phyloP scores from a whole-genome alignment of 1,140 invertebrate genomes.

The Drosophila azteca region DNA sequence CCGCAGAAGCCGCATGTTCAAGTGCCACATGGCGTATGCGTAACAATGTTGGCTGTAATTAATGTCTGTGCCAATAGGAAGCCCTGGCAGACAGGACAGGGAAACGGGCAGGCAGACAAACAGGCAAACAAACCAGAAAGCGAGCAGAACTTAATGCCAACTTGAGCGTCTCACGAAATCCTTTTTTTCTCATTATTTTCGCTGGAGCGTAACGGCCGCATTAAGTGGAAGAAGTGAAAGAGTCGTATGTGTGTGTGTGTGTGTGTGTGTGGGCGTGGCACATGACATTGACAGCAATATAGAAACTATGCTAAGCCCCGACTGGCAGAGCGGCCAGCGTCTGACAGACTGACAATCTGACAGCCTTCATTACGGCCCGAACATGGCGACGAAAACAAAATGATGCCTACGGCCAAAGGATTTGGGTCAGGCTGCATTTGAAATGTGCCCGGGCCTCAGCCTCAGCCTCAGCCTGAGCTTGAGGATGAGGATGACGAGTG shows the following conservation, averaged over 20 bases:
- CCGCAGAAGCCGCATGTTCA: constrained; percentile 28
- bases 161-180: constrained; percentile 68
- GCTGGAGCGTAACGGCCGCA: constrained; percentile 55
- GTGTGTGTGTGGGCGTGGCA: constrained; percentile 59
- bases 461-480: constrained; percentile 40
- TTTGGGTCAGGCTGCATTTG: constrained; percentile 76
- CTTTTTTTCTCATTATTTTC: constrained; percentile 66
- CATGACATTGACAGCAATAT: constrained; percentile 72
- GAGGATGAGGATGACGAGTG: constrained; percentile 36
- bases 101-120: background rate
- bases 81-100: constrained; percentile 24
- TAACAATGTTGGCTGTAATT: constrained; percentile 77
- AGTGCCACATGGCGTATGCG: constrained; percentile 67
- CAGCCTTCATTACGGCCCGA: constrained; percentile 75
- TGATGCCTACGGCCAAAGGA: constrained; percentile 71
- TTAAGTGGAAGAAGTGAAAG: constrained; percentile 37
- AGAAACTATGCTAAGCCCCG: constrained; percentile 72
- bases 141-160: constrained; percentile 62
- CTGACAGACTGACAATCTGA: constrained; percentile 25
- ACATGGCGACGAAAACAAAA: constrained; percentile 72
- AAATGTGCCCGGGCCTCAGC: constrained; percentile 60
- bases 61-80: constrained; percentile 77
- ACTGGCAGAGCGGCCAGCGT: constrained; percentile 39
- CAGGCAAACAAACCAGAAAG: constrained; percentile 15
- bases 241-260: constrained; percentile 20